phyloP scores from a whole-genome alignment of 2,888 invertebrate species.

The Noctua janthina region DNA sequence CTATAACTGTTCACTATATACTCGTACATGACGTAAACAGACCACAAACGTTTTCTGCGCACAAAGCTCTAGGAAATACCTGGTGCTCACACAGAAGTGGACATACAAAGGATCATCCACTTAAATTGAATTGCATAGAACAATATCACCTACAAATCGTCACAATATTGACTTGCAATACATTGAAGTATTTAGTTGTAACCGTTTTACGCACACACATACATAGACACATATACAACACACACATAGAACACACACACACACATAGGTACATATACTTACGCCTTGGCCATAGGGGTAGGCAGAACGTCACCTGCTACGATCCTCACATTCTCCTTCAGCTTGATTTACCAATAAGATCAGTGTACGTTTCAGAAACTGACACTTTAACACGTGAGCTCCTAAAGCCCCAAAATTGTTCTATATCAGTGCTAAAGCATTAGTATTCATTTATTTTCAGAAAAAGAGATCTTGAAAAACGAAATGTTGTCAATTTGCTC shows the following conservation, averaged over 20 bases:
- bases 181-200: neutral
- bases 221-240: neutral
- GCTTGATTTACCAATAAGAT: neutral
- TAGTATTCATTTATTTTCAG: neutral
- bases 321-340: neutral
- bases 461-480: neutral
- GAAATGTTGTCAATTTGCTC: slow-evolving; percentile 1
- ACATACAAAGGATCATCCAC: neutral
- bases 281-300: neutral
- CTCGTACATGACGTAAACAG: neutral
- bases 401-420: neutral
- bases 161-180: neutral
- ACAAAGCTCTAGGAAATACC: too few species aligned
- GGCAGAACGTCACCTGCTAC: neutral
- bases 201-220: neutral
- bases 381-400: neutral
- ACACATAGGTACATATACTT: neutral
- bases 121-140: neutral
- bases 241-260: neutral
- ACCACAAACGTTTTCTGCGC: neutral
- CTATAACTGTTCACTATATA: neutral
- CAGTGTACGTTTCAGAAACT: neutral
- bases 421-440: neutral
- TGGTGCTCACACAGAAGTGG: neutral
- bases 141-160: neutral